These are phyloP conservation scores for Ramphastos sulfuratus DNA, from an alignment of 2,113 vertebrate species.

Conservation along the genomic window DNA sequence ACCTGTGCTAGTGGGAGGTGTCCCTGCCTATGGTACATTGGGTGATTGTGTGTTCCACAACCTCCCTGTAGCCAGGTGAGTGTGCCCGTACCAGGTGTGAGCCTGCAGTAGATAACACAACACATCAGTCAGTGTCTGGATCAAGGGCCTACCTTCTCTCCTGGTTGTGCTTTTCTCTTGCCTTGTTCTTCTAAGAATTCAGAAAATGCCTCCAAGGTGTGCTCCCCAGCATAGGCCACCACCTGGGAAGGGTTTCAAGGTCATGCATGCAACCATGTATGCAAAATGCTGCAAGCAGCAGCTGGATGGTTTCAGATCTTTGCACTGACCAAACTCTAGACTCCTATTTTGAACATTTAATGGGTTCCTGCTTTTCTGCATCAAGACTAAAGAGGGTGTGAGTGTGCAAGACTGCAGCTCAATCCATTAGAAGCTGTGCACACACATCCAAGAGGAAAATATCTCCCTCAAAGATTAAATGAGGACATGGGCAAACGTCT, in stretches of 20 bases:
- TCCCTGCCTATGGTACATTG: too few relatives aligned
- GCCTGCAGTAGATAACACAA: not conserved
- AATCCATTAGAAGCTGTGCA: constrained; percentile 17
- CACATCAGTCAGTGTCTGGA: not conserved
- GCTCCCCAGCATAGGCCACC: constrained; percentile 61
- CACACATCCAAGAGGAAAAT: not conserved
- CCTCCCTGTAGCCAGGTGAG: rapidly evolving
- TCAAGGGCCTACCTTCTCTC: constrained; percentile 49
- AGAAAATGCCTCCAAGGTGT: constrained; percentile 69
- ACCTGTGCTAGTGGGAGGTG: too few relatives aligned
- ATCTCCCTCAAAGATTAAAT: constrained; percentile 41
- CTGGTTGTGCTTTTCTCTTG: not conserved
- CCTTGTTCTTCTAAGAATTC: constrained; percentile 74
- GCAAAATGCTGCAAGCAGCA: not conserved
- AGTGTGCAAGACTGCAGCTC: not conserved
- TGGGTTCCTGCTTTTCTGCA: not conserved
- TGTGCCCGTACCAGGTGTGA: not conserved
- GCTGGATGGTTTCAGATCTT: not conserved
- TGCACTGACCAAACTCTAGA: not conserved
- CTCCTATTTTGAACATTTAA: not conserved
- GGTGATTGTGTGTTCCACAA: too few relatives aligned
- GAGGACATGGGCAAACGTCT: constrained; percentile 29
- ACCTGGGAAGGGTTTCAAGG: constrained; percentile 45
- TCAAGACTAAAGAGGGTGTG: not conserved
- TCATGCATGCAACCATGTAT: not conserved